Conservation (phyloP, 2,797 vertebrate species). For the Phataginus tricuspis region DNA sequence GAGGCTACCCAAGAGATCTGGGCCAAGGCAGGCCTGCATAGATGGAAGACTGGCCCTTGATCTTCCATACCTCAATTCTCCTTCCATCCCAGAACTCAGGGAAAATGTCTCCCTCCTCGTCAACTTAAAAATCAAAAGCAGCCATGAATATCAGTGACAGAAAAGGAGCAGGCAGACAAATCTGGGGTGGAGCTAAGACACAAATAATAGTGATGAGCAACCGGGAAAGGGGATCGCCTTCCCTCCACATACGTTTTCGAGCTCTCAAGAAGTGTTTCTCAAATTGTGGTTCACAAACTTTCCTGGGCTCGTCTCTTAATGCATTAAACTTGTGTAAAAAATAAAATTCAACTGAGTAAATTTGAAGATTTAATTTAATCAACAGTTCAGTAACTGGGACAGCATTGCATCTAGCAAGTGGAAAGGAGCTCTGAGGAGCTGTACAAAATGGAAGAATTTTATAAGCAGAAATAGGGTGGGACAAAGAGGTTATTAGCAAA, state of each 20-base stretch:
- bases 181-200: background rate
- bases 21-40: background rate
- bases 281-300: background rate
- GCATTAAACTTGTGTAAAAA: background rate
- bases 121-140: background rate
- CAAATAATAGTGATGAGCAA: background rate
- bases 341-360: background rate
- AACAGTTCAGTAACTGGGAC: background rate
- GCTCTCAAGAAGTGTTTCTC: background rate
- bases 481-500: background rate
- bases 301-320: background rate
- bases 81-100: background rate
- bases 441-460: background rate
- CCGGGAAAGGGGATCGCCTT: fast-evolving
- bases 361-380: background rate
- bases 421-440: background rate
- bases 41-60: background rate
- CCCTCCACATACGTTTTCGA: background rate
- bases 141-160: background rate
- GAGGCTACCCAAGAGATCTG: background rate
- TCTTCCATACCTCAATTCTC: background rate
- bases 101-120: background rate
- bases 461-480: background rate
- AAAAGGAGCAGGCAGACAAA: background rate
- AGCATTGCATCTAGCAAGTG: background rate